Conservation (phyloP, 2,797 vertebrate genomes). For the Cichlasoma orientale region DNA sequence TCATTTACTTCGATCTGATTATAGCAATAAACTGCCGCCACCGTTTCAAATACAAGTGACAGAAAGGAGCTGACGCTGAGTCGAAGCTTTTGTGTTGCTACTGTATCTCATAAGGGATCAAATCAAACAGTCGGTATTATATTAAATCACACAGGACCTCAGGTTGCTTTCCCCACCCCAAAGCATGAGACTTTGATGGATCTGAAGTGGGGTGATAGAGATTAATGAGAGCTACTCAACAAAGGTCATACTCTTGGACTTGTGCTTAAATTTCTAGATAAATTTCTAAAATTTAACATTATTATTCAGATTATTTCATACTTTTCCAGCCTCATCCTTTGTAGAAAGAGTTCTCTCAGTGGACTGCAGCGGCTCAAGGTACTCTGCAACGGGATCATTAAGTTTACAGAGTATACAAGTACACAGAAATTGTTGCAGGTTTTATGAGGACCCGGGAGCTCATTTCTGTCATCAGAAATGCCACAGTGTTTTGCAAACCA, state of each 20-base stretch:
- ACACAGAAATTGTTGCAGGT: not conserved
- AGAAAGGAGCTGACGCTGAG: conserved; percentile 13
- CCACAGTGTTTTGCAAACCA: conserved; percentile 52
- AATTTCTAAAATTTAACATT: not conserved
- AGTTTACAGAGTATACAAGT: not conserved
- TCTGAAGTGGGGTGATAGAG: not conserved
- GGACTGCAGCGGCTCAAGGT: not conserved
- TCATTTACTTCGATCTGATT: conserved; percentile 70
- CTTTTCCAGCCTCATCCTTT: not conserved
- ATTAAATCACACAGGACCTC: not conserved
- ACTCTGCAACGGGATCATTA: conserved; percentile 26
- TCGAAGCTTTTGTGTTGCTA: not conserved
- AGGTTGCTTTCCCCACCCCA: not conserved
- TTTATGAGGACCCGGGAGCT: conserved; percentile 38
- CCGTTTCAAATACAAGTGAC: conserved; percentile 39
- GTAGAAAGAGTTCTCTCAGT: not conserved
- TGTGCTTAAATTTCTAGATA: not conserved
- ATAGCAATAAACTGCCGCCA: conserved; percentile 55
- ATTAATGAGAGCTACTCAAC: conserved; percentile 4
- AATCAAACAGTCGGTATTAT: not conserved
- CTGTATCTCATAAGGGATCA: not conserved
- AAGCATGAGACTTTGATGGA: not conserved
- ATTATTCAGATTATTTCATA: not conserved
- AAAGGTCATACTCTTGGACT: not conserved
- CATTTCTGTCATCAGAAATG: conserved; percentile 54